These are phyloP conservation scores for Lagocephalus sceleratus DNA, from an alignment of 2,797 vertebrate species.

Conservation along the genomic window DNA sequence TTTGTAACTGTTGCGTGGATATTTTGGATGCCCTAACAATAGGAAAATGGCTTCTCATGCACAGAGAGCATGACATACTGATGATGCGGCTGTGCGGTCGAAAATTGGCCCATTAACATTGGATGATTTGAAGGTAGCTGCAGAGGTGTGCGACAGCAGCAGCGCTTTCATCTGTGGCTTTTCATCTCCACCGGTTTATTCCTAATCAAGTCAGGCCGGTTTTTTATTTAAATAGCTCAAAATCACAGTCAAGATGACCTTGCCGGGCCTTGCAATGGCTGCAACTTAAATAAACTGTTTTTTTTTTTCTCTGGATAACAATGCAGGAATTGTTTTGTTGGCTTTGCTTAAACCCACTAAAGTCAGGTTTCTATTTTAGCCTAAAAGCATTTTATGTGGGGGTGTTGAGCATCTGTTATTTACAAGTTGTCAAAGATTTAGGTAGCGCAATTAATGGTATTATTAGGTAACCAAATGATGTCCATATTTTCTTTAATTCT, in stretches of 20 bases:
- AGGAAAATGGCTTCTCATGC: neutral
- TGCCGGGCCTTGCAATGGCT: too few relatives aligned
- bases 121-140: constrained; percentile 11
- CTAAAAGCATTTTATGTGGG: constrained; percentile 17
- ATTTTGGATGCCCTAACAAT: too few relatives aligned
- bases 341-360: constrained; percentile 6
- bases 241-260: too few relatives aligned
- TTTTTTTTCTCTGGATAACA: constrained; percentile 3
- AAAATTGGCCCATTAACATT: constrained; percentile 9
- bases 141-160: neutral
- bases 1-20: too few relatives aligned
- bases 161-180: constrained; percentile 23
- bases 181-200: constrained; percentile 16
- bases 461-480: too few relatives aligned
- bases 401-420: constrained; percentile 43
- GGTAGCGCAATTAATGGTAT: constrained; percentile 1
- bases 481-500: neutral
- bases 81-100: constrained; percentile 19
- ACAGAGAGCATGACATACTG: neutral
- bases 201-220: too few relatives aligned
- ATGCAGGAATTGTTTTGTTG: neutral
- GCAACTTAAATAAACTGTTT: too few relatives aligned
- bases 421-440: constrained; percentile 14
- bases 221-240: too few relatives aligned
- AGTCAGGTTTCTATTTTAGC: constrained; percentile 22